Evolutionary conservation across 2,888 invertebrate genomes (phyloP).

Genomic region (Podotricha telesiphe): DNA sequence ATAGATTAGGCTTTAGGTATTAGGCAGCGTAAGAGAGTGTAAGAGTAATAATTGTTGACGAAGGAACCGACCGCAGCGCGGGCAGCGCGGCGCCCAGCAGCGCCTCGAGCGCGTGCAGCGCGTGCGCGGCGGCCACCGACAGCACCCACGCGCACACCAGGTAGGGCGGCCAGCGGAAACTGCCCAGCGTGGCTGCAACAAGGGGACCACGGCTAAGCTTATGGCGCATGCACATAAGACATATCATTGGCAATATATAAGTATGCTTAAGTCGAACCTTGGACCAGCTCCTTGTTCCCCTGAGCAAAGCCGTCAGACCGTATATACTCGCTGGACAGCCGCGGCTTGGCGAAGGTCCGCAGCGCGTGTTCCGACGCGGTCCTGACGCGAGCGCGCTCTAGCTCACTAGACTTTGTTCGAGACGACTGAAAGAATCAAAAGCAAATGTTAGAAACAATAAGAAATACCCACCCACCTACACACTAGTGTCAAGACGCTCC

Average conservation of each 20-base stretch:
- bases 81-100: constrained; percentile 66
- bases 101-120: constrained; percentile 65
- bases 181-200: constrained; percentile 70
- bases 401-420: constrained; percentile 46
- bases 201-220: too few species aligned
- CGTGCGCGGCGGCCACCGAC: constrained; percentile 68
- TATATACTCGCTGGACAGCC: constrained; percentile 52
- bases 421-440: constrained; percentile 51
- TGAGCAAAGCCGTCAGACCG: constrained; percentile 50
- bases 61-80: constrained; percentile 57
- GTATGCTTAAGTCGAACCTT: constrained; percentile 53
- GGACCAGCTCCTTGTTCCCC: constrained; percentile 60
- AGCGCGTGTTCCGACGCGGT: constrained; percentile 58
- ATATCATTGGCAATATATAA: too few species aligned
- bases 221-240: too few species aligned
- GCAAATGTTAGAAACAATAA: background rate
- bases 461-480: too few species aligned
- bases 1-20: too few species aligned
- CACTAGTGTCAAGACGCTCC: too few species aligned
- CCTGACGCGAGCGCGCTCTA: constrained; percentile 41
- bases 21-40: too few species aligned
- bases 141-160: constrained; percentile 72
- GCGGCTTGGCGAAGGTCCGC: constrained; percentile 51
- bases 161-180: constrained; percentile 79
- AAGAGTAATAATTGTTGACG: too few species aligned